These are phyloP conservation scores for Drymonia ruficornis DNA, from an alignment of 2,888 invertebrate genomes.

Conservation along the genomic window DNA sequence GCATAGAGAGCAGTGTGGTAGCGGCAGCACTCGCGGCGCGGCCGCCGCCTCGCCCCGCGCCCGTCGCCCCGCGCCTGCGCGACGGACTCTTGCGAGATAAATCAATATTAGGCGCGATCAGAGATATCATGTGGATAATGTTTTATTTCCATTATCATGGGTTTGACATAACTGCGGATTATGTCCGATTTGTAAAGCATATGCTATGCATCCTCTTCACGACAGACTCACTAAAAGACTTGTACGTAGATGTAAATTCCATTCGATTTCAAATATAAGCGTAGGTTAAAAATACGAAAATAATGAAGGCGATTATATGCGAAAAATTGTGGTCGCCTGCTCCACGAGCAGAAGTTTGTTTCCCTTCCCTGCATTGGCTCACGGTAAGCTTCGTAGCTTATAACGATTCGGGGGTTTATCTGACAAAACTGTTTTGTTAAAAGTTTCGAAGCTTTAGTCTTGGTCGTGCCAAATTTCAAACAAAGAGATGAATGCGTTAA, in stretches of 20 bases:
- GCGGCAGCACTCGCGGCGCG: constrained; percentile 25
- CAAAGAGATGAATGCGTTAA: constrained; percentile 1
- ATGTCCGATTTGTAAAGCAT: constrained; percentile 19
- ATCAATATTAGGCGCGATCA: constrained; percentile 11
- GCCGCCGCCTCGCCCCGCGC: not conserved
- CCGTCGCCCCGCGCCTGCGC: not conserved
- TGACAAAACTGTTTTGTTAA: constrained; percentile 36
- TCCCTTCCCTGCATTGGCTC: constrained; percentile 34
- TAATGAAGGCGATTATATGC: constrained; percentile 32
- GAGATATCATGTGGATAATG: constrained; percentile 9
- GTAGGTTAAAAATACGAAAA: constrained; percentile 21
- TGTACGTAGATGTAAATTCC: constrained; percentile 33
- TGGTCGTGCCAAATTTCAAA: constrained; percentile 34
- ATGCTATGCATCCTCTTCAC: constrained; percentile 19
- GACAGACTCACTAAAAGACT: constrained; percentile 40
- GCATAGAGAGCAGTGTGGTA: constrained; percentile 57
- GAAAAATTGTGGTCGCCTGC: constrained; percentile 28
- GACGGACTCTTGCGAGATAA: not conserved
- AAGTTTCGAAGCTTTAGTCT: constrained; percentile 38
- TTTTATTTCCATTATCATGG: constrained; percentile 15
- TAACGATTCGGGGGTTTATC: constrained; percentile 36
- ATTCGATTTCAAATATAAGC: constrained; percentile 31
- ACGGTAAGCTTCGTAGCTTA: constrained; percentile 43
- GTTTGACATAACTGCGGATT: constrained; percentile 21
- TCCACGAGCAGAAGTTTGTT: constrained; percentile 30